Evolutionary conservation across 2,797 vertebrate species (phyloP), one percentile per base, ranked within the genome.

Genomic region (Thripadectes ignobilis): DNA sequence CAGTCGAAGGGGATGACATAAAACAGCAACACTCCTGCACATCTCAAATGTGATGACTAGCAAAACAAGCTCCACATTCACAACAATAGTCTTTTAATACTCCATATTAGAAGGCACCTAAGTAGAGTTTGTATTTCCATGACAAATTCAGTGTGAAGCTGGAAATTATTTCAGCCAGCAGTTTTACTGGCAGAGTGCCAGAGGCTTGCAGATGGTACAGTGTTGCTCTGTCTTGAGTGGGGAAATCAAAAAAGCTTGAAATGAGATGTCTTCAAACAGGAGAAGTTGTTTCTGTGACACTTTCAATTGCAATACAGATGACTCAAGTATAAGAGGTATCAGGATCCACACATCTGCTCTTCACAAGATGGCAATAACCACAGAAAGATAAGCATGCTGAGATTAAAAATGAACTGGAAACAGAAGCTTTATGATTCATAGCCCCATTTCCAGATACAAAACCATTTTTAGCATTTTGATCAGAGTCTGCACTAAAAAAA

Each of bases 161-260:
- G 67, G 34, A 85, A 94, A 85, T 58, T 79, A 67, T 82, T 94
- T 89, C 77, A 89, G 52, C 36, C 57, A 79, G 57, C 24, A 62
- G 34, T 91, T 86, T 82, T 67, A 39, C 52, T 89, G 92, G 78
- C 67, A 62, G 43, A 22, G 4, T 1, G 36, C 84, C 91, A 78
- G 46, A 77, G 22, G 27, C 34, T 61, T 96, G 78, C 94, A 95
- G 80, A 89, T 92, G 93, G 71, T 43, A 26, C 52, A 54, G 41
- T 0, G 3, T 62, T 81, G 45, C 45, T 77, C 36, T 95, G 88
- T 87, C 90, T 68, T 87, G 77, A 89, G 61, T 2, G 0, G 38
- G 57, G 54, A 95, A 96, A 83, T 89, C 71, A 91, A 79, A 81
- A 87, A 84, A 79, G 63, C 67, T 94, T 93, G 74, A 96, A 84